Evolutionary conservation across 53 echinoderm and acorn worm genomes (phyloP), one percentile per base, ranked within the genome.

Genomic region (Stichopus horrens): DNA sequence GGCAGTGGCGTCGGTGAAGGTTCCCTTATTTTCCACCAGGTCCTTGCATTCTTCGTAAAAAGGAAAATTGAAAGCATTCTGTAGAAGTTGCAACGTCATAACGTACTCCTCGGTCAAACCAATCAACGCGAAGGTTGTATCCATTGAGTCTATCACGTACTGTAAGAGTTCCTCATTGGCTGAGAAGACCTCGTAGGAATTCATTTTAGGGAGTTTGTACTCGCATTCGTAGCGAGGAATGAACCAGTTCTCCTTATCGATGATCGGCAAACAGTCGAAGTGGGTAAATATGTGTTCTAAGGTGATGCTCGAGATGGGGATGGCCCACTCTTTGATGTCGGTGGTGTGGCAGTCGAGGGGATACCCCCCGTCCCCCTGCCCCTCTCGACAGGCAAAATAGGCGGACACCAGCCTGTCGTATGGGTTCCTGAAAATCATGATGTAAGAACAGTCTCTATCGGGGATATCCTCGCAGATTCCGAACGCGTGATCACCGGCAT

Each of bases 31-130:
- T 67, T 85, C 85, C 5, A 66, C 4, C n/a, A 85, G 58, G 11
- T 85, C 85, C 58, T 85, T 85, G 51, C 85, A 85, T 65, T 85
- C 85, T 67, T 85, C 85, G 85, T 85, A 85, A 63, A 85, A 85
- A 5, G 85, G 85, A 53, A 85, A 85, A 85, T 85, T 85, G 52
- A 63, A 85, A 63, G 85, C 65, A 67, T 85, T 85, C 66, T 85
- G 85, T 16, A 85, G 52, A n/a, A 85, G 52, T 57, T 85, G 85
- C 52, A 85, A 85, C 85, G 85, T 85, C 85, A 85, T 66, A 53
- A 85, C 52, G 52, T 66, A 85, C 52, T 85, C 85, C 52, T 85
- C 85, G 10, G 85, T 85, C n/a, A 85, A 52, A 85, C 85, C 85
- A 0, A 85, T 85, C 63, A 85, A 52, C 14, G 67, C 67, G 52